Evolutionary conservation across 2,797 vertebrate genomes (phyloP).

Genomic region (Paratrypauchen microcephalus): DNA sequence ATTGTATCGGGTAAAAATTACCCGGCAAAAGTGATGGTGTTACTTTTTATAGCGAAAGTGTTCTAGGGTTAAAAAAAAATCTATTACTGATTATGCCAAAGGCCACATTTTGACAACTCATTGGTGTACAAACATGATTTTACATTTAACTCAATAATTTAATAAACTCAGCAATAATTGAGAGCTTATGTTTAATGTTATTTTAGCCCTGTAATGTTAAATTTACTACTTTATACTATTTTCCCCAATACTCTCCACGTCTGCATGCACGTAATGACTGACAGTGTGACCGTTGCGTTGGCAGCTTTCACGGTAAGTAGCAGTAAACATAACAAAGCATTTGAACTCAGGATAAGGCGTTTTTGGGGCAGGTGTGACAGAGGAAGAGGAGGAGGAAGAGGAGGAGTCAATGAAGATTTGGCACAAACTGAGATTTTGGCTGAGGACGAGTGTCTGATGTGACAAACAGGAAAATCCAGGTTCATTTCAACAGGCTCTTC

Average conservation of each 20-base stretch:
- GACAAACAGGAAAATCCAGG: conserved; percentile 19
- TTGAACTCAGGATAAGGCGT: conserved; percentile 65
- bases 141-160: no score
- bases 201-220: background rate
- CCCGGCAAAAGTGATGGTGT: no score
- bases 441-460: conserved; percentile 50
- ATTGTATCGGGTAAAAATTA: no score
- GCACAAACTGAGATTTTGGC: conserved; percentile 86
- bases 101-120: no score
- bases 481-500: conserved; percentile 94
- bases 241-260: background rate
- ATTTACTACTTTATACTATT: background rate
- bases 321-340: conserved; percentile 75
- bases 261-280: conserved; percentile 30
- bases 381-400: conserved; percentile 34
- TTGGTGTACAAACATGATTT: no score
- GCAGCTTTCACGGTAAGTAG: conserved; percentile 40
- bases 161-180: no score
- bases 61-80: no score
- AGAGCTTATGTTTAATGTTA: no score
- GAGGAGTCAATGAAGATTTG: conserved; percentile 80
- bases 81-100: no score
- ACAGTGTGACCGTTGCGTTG: conserved; percentile 14
- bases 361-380: background rate
- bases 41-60: no score